These are phyloP conservation scores for Danio kyathit DNA, from an alignment of 2,797 vertebrate genomes.

Conservation along the genomic window DNA sequence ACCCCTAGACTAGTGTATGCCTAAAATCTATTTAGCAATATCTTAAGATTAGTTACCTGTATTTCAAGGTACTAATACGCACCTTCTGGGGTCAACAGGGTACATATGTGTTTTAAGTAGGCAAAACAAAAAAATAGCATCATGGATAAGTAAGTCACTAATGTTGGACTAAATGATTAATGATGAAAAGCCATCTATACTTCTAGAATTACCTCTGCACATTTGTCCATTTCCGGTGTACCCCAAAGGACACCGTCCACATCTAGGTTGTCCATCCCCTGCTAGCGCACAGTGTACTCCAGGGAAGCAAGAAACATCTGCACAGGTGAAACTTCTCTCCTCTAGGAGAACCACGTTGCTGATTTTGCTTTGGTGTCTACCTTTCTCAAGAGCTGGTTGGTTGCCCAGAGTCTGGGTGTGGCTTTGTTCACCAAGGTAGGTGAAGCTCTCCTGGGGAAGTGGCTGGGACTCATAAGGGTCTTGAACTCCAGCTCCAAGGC, in stretches of 20 bases:
- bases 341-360: background rate
- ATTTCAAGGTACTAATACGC: background rate
- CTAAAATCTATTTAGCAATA: background rate
- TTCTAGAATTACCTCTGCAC: conserved; percentile 76
- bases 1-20: too few relatives aligned
- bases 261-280: conserved; percentile 62
- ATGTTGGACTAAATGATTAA: background rate
- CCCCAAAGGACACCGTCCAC: conserved; percentile 80
- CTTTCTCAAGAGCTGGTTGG: background rate
- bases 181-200: background rate
- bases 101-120: background rate
- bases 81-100: background rate
- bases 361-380: background rate
- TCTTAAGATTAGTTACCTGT: background rate
- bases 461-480: background rate
- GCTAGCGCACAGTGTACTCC: conserved; percentile 72
- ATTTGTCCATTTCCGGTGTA: conserved; percentile 76
- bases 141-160: background rate
- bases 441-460: conserved; percentile 28
- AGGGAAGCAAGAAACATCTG: conserved; percentile 70
- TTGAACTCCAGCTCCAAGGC: background rate
- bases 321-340: conserved; percentile 53
- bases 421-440: conserved; percentile 30
- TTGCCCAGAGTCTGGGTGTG: background rate
- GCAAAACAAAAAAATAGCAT: background rate